phyloP scores from a whole-genome alignment of 2,797 vertebrate species.

The Ispidina lecontei region DNA sequence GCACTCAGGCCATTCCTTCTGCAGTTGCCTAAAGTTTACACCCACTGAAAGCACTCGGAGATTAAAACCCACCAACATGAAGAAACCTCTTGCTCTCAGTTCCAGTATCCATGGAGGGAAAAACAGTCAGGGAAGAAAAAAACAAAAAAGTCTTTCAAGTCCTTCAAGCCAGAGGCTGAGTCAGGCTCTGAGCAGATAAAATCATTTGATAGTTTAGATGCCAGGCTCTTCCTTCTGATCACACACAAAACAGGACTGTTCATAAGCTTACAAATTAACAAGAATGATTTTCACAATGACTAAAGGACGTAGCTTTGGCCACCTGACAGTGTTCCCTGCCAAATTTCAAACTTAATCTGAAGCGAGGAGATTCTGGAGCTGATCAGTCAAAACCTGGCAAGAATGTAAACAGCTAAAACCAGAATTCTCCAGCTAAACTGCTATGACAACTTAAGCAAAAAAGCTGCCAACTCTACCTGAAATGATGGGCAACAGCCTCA shows the following conservation, averaged over 20 bases:
- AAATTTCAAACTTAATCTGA: neutral
- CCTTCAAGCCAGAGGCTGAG: neutral
- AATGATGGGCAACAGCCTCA: neutral
- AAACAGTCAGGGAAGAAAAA: neutral
- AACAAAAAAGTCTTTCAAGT: neutral
- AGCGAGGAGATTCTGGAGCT: neutral
- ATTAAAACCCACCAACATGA: fast-evolving
- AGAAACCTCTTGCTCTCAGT: neutral
- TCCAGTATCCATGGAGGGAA: neutral
- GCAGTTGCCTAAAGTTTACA: neutral
- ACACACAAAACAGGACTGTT: neutral
- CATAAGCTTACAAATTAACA: fast-evolving
- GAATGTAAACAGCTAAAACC: neutral
- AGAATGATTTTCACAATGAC: neutral
- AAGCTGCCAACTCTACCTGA: neutral
- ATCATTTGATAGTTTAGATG: neutral
- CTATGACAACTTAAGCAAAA: neutral
- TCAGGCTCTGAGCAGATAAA: neutral
- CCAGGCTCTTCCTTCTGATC: neutral
- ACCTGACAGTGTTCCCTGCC: neutral
- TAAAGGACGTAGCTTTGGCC: neutral
- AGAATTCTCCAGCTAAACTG: neutral
- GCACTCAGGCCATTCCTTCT: neutral
- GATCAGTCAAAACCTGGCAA: neutral
- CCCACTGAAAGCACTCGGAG: neutral